A percentile compares a stretch with the other conserved stretches of the same genome.
phyloP scores from a whole-genome alignment of 2,113 vertebrate species.

The Tupaia chinensis region DNA sequence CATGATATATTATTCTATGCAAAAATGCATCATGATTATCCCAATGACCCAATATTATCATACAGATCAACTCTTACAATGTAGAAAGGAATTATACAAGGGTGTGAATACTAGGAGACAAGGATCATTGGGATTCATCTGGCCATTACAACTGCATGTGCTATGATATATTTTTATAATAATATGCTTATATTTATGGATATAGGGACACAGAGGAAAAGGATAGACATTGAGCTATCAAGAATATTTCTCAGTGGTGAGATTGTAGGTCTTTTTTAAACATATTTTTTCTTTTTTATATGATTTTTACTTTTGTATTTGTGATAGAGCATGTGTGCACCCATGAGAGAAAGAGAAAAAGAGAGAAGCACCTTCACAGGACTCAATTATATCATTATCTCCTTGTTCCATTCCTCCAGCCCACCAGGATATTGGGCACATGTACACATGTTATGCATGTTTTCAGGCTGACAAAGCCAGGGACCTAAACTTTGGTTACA shows the following conservation, averaged over 20 bases:
- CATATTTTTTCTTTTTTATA: neutral
- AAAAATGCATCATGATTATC: too few species aligned
- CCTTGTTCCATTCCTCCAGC: too few species aligned
- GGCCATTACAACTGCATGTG: neutral
- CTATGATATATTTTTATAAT: neutral
- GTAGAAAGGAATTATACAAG: neutral
- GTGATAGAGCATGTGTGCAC: too few species aligned
- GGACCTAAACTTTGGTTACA: too few species aligned
- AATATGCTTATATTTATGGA: neutral
- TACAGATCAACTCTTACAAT: neutral
- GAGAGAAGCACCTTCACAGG: too few species aligned
- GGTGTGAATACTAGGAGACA: neutral
- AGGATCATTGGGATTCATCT: neutral
- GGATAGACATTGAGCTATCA: neutral
- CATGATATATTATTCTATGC: too few species aligned
- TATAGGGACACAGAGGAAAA: neutral
- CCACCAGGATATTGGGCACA: too few species aligned
- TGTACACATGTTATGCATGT: too few species aligned
- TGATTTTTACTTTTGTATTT: neutral
- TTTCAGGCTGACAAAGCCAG: too few species aligned
- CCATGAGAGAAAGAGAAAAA: too few species aligned
- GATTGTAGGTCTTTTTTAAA: neutral
- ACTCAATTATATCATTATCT: too few species aligned
- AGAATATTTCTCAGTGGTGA: neutral
- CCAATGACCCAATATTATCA: neutral